Base-by-base conservation (phyloP, 2,888 invertebrate genomes). In the Aspidiotus destructor region DNA sequence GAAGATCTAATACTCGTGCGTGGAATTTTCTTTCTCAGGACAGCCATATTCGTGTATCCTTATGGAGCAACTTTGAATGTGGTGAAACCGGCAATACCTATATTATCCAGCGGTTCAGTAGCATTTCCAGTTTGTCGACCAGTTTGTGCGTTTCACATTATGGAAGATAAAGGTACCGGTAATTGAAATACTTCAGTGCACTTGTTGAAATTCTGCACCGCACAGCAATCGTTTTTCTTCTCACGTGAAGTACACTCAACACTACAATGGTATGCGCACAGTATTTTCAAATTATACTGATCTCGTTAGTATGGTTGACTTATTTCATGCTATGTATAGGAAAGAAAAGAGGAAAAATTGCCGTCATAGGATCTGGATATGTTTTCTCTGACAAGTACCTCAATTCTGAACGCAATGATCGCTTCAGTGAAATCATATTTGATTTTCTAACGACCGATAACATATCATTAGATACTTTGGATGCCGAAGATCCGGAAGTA, bases 61-160 rank as follows among this genome's bases (percentile, higher is more conserved):
- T 94, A 87, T 77, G 98, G 98, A 13, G 93, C 95, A 54, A 96
- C 97, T 0, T 78, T 99, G 72, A 96, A 91, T 74, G 92, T 98
- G 3, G 89, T 87, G 71, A 88, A 88, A 76, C 95, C 96, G 0
- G 89, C 96, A 0, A 85, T 88, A 15, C 88, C 94, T 28, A 85
- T 92, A 8, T 80, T 99, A 72, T 94, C 95, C 8, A 92, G 92
- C 73, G 97, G 98, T 53, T 89, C 89, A 69, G 89, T 94, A 0
- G 90, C 94, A 65, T 95, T 93, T 77, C 99, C 99, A 0, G 87
- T 93, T 17, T 93, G 95, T 78, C 82, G 97, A 72, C 96, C 98
- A 0, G 79, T 92, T 48, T 88, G 89, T 67, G 95, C 94, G 0
- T 82, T 92, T 74, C 89, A 87, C 69, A 65, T 63, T 8, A 57